Conservation (phyloP, 2,113 vertebrate species). For the Pardalotus punctatus region DNA sequence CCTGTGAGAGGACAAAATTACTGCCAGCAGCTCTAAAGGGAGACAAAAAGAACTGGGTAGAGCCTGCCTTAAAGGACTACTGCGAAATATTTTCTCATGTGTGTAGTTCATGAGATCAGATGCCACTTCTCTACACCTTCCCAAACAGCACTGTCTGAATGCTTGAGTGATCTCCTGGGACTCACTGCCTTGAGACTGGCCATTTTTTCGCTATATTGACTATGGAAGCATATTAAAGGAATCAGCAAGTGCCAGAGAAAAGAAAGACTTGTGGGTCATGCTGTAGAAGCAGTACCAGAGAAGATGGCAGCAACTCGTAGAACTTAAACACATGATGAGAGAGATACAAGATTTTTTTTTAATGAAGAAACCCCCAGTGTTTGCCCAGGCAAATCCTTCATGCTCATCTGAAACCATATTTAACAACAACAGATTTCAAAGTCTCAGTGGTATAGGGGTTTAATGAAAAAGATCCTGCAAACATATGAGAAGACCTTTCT, state of each 20-base stretch:
- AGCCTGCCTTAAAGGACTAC: neutral
- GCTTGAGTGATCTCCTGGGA: neutral
- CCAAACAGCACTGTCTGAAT: neutral
- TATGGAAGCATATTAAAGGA: neutral
- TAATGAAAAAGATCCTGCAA: neutral
- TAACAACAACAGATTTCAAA: neutral
- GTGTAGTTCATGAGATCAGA: neutral
- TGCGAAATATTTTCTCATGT: neutral
- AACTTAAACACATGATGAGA: neutral
- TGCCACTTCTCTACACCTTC: neutral
- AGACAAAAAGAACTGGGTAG: neutral
- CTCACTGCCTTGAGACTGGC: neutral
- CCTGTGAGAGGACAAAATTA: neutral
- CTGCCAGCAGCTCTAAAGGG: neutral
- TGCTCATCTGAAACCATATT: neutral
- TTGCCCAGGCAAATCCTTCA: neutral
- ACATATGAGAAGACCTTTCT: neutral
- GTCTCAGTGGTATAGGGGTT: neutral
- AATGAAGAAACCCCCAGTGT: neutral
- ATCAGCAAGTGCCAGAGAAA: neutral
- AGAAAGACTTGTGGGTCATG: neutral
- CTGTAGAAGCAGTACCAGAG: neutral
- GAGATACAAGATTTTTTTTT: neutral
- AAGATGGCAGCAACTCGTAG: neutral
- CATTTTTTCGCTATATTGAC: neutral